Conservation (phyloP, 1,140 invertebrate genomes). For the Sarcophaga peregrina region DNA sequence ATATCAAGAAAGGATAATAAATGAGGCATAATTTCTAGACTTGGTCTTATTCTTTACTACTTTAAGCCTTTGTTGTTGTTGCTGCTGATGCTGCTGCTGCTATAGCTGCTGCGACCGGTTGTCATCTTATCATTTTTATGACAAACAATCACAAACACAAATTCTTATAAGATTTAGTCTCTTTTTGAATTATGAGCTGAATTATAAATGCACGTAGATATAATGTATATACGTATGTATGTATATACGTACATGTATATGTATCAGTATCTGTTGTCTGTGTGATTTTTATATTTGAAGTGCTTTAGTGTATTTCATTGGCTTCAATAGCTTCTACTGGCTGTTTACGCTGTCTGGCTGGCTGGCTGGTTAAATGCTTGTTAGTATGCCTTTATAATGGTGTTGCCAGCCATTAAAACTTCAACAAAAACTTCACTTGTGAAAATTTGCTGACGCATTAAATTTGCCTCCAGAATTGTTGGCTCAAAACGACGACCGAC, state of each 20-base stretch:
- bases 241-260: background rate
- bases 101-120: background rate
- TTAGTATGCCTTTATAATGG: conserved; percentile 6
- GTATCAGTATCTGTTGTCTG: background rate
- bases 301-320: conserved; percentile 13
- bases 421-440: conserved; percentile 38
- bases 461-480: conserved; percentile 29
- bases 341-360: too few species aligned
- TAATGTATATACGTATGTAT: background rate
- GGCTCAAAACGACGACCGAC: background rate
- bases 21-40: conserved; percentile 23
- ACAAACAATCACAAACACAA: conserved; percentile 14
- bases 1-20: conserved; percentile 37
- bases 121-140: conserved; percentile 36
- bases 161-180: background rate
- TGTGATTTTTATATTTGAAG: background rate
- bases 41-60: background rate
- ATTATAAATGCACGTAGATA: too few species aligned
- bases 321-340: background rate
- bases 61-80: background rate
- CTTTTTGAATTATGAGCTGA: background rate
- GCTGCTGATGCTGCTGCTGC: too few species aligned
- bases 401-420: conserved; percentile 39
- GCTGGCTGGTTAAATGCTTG: too few species aligned
- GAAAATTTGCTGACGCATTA: conserved; percentile 40